Conservation (phyloP, 2,888 invertebrate species). For the Ormyrus nitidulus region DNA sequence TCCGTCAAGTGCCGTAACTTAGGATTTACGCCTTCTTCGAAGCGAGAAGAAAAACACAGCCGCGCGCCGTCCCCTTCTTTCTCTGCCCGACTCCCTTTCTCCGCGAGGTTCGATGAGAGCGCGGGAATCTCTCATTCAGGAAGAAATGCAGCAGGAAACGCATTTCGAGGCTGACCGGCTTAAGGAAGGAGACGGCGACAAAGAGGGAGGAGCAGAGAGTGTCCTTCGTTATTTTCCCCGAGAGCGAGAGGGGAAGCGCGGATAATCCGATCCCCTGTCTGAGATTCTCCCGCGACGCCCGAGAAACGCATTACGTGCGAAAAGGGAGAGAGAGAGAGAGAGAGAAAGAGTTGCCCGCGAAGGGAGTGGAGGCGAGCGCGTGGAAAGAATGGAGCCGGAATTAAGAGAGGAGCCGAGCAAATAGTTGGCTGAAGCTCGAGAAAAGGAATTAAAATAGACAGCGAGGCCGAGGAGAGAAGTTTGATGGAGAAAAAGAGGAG, state of each 20-base stretch:
- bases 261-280: constrained; percentile 65
- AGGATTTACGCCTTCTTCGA: constrained; percentile 45
- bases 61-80: neutral
- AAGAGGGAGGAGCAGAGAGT: constrained; percentile 28
- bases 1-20: constrained; percentile 45
- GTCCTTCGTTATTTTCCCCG: constrained; percentile 67
- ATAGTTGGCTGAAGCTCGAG: constrained; percentile 30
- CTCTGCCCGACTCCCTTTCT: neutral
- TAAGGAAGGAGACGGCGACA: constrained; percentile 53
- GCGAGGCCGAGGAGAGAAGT: neutral
- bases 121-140: constrained; percentile 43
- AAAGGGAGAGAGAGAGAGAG: constrained; percentile 10
- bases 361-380: too few relatives aligned
- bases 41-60: constrained; percentile 38
- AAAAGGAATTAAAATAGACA: constrained; percentile 42
- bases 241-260: constrained; percentile 58
- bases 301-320: constrained; percentile 43
- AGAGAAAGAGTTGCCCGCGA: constrained; percentile 6
- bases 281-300: constrained; percentile 12
- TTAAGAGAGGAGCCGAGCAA: constrained; percentile 40
- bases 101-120: constrained; percentile 18
- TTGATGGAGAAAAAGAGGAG: constrained; percentile 3
- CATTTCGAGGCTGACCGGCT: constrained; percentile 61
- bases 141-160: constrained; percentile 49
- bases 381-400: constrained; percentile 30